Percentiles rank a stretch among this genome's conserved stretches.
Evolutionary conservation across 1,140 invertebrate species (phyloP).

Genomic region (Drosophila nigromelanica): DNA sequence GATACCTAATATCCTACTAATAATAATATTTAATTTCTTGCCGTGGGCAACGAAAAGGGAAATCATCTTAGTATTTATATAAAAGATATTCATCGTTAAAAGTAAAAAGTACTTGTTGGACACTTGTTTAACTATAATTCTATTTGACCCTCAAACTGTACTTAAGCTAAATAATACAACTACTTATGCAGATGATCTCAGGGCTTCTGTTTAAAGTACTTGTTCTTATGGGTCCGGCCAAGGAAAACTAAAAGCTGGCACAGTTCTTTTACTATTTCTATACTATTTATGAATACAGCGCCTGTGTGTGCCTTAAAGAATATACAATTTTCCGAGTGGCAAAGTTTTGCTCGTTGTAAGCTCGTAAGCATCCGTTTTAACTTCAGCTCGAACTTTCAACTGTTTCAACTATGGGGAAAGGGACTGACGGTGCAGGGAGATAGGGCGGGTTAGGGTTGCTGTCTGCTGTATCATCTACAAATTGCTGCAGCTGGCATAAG

Average conservation of each 20-base stretch:
- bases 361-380: conserved; percentile 47
- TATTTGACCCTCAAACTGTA: conserved; percentile 3
- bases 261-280: conserved; percentile 30
- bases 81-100: too few species aligned
- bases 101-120: background rate
- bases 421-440: too few species aligned
- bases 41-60: too few species aligned
- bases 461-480: conserved; percentile 15
- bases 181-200: conserved; percentile 47
- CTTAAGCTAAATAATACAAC: conserved; percentile 2
- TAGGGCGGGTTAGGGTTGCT: background rate
- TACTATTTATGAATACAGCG: conserved; percentile 61
- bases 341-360: conserved; percentile 50
- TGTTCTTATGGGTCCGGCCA: conserved; percentile 49
- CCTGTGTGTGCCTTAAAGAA: conserved; percentile 37
- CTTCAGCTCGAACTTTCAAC: conserved; percentile 29
- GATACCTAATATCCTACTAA: too few species aligned
- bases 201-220: conserved; percentile 41
- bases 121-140: background rate
- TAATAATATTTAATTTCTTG: too few species aligned
- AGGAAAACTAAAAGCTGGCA: conserved; percentile 51
- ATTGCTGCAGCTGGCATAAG: conserved; percentile 20
- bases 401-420: background rate
- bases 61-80: too few species aligned
- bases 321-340: conserved; percentile 42